Evolutionary conservation across 2,113 vertebrate genomes (phyloP).

Genomic region (Aplodontia rufa): DNA sequence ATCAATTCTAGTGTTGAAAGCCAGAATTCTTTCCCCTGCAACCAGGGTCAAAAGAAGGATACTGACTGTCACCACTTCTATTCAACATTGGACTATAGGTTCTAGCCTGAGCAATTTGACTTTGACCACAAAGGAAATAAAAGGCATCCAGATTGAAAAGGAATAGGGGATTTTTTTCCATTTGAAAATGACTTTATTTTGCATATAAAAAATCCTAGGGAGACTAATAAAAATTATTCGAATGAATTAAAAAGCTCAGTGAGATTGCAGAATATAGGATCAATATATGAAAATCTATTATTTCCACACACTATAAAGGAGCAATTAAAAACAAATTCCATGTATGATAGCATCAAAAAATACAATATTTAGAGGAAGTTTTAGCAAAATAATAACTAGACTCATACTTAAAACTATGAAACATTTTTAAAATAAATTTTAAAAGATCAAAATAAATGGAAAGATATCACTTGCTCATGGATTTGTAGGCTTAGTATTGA

Average conservation of each 20-base stretch:
- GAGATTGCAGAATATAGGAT: neutral
- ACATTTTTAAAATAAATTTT: neutral
- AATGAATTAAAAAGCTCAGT: neutral
- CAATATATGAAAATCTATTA: neutral
- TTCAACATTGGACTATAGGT: neutral
- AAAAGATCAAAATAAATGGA: neutral
- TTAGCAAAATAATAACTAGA: neutral
- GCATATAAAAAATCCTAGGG: neutral
- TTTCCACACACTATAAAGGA: neutral
- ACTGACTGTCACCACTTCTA: neutral
- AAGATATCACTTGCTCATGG: neutral
- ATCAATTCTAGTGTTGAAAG: neutral
- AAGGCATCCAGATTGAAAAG: neutral
- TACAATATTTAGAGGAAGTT: neutral
- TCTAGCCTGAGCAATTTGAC: neutral
- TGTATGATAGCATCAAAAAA: neutral
- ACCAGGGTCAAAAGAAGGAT: neutral
- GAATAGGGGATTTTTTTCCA: neutral
- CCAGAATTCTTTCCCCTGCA: neutral
- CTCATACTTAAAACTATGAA: neutral
- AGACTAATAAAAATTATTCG: neutral
- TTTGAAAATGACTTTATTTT: neutral
- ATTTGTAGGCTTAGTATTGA: neutral
- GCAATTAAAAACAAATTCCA: neutral
- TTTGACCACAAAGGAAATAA: constrained; percentile 17